Conservation (phyloP, 2,113 vertebrate genomes). For the Oreamnos americanus region DNA sequence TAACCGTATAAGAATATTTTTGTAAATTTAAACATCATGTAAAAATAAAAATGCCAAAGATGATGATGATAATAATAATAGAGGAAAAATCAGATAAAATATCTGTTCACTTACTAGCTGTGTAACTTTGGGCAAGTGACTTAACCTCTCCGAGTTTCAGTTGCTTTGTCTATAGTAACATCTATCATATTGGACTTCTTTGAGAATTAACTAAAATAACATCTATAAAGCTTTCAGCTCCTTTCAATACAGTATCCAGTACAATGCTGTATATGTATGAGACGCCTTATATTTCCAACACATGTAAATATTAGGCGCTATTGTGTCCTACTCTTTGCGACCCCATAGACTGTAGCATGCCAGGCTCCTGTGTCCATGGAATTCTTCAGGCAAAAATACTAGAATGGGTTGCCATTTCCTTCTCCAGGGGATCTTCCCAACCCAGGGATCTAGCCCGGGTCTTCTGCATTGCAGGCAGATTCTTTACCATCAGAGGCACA, state of each 20-base stretch:
- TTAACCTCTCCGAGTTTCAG: neutral
- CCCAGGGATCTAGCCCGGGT: neutral
- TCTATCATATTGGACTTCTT: neutral
- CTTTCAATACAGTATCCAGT: neutral
- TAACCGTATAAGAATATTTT: neutral
- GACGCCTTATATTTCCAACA: neutral
- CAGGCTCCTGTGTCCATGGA: neutral
- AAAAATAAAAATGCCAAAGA: neutral
- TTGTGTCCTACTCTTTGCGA: neutral
- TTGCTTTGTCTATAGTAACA: neutral
- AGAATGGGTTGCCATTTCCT: neutral
- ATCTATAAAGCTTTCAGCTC: neutral
- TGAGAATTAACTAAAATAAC: neutral
- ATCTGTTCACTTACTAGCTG: neutral
- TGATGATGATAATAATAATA: neutral
- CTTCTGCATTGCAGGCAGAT: neutral
- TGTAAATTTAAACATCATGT: neutral
- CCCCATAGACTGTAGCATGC: neutral
- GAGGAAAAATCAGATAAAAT: neutral
- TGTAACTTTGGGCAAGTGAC: neutral
- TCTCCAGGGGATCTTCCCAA: neutral
- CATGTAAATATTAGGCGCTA: fast-evolving
- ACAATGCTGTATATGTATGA: neutral
- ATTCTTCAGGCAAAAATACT: neutral
- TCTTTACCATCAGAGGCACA: neutral